Percentiles rank a stretch among this genome's conserved stretches.
Evolutionary conservation across 2,888 invertebrate genomes (phyloP).

Genomic region (Eurois occulta): DNA sequence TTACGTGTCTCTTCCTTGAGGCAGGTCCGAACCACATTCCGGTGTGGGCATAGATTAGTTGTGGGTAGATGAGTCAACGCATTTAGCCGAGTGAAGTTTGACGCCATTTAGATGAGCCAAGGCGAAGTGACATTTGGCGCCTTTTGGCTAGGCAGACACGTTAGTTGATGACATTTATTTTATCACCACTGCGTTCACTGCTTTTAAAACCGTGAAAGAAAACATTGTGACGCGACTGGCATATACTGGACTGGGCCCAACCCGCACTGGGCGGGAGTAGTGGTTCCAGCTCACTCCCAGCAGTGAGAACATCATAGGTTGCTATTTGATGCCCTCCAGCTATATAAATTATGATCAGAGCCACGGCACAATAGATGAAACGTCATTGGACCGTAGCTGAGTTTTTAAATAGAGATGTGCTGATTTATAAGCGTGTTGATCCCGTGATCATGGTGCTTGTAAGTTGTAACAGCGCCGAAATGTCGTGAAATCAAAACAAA

Average conservation of each 20-base stretch:
- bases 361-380: neutral
- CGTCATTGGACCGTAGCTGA: neutral
- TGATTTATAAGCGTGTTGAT: neutral
- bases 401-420: neutral
- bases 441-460: no score
- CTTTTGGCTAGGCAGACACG: neutral
- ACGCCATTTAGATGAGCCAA: rapidly evolving
- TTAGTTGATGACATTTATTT: neutral
- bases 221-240: neutral
- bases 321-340: neutral
- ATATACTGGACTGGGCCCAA: neutral
- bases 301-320: neutral
- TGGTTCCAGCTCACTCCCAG: neutral
- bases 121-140: neutral
- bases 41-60: slow-evolving; percentile 51
- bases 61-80: slow-evolving; percentile 20
- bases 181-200: neutral
- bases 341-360: neutral
- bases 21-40: slow-evolving; percentile 77
- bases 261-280: neutral
- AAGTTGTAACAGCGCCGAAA: no score
- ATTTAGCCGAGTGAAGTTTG: neutral
- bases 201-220: neutral
- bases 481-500: no score
- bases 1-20: slow-evolving; percentile 71